A percentile compares a stretch with the other conserved stretches of the same genome.
These are phyloP conservation scores for Haliclona indistincta DNA, from an alignment of 37 sponge, comb jelly and placozoan species.

Conservation along the genomic window DNA sequence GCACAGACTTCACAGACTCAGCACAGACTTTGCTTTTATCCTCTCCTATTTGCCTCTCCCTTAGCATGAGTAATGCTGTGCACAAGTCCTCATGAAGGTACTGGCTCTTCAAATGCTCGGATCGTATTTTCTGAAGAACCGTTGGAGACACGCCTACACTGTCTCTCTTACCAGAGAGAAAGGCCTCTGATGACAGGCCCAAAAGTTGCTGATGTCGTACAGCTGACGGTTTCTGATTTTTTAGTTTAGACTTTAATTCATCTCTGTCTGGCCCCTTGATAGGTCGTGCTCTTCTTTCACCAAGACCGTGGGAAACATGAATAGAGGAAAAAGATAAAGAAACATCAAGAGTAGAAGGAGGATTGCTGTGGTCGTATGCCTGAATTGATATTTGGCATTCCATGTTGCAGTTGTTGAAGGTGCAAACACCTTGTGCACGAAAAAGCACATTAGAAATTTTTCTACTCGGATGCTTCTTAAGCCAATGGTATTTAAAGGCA, in stretches of 20 bases:
- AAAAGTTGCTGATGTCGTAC: no score
- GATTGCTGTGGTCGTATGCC: not conserved
- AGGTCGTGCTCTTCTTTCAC: conserved; percentile 1
- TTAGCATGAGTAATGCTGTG: conserved; percentile 7
- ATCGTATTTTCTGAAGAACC: no score
- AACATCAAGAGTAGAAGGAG: not conserved
- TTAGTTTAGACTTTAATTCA: no score
- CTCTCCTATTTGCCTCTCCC: not conserved
- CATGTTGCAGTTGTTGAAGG: not conserved
- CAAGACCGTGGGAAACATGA: not conserved
- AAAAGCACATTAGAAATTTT: conserved; percentile 9
- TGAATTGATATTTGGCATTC: not conserved
- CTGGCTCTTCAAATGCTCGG: not conserved
- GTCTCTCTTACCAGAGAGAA: conserved; percentile 9
- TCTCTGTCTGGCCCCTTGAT: not conserved
- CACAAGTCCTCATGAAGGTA: not conserved
- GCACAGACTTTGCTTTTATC: not conserved
- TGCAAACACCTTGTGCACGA: not conserved
- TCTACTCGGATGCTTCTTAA: not conserved
- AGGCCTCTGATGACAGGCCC: not conserved
- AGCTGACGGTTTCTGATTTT: not conserved
- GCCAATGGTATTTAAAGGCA: conserved; percentile 6
- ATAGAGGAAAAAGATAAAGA: no score
- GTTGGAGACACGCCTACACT: not conserved
- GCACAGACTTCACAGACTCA: not conserved